phyloP scores from a whole-genome alignment of 2,888 invertebrate genomes.

The Griposia aprilina region DNA sequence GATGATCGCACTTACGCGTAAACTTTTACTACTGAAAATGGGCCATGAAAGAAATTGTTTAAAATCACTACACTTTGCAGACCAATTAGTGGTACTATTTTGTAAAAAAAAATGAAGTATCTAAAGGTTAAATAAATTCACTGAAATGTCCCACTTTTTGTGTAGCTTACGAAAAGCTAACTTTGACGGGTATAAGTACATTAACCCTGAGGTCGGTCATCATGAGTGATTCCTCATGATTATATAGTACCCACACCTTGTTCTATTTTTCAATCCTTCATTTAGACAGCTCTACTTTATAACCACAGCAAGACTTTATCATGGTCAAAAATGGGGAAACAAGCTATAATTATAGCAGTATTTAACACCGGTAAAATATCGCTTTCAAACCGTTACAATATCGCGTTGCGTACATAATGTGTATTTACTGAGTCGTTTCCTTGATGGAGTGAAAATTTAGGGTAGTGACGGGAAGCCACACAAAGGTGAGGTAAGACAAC shows the following conservation, averaged over 20 bases:
- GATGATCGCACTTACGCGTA: neutral
- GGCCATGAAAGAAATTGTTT: neutral
- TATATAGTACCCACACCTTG: neutral
- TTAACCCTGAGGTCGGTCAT: neutral
- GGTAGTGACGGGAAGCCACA: slow-evolving; percentile 81
- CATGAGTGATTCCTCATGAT: neutral
- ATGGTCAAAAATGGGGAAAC: neutral
- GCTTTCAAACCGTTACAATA: slow-evolving; percentile 50
- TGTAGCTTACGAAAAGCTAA: neutral
- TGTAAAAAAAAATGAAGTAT: no score
- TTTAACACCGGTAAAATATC: slow-evolving; percentile 51
- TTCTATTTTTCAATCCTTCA: slow-evolving; percentile 11
- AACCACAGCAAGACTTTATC: neutral
- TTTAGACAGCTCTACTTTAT: slow-evolving; percentile 11
- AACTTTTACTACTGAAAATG: neutral
- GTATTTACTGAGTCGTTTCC: slow-evolving; percentile 77
- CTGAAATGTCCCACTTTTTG: neutral
- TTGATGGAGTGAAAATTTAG: slow-evolving; percentile 80
- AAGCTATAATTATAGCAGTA: slow-evolving; percentile 20
- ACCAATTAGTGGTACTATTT: no score
- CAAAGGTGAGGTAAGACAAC: slow-evolving; percentile 81
- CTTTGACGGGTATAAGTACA: neutral
- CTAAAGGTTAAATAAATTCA: no score
- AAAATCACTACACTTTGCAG: neutral
- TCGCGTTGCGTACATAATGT: slow-evolving; percentile 60